Conservation (phyloP, 2,888 invertebrate species). For the Eudemis profundana region DNA sequence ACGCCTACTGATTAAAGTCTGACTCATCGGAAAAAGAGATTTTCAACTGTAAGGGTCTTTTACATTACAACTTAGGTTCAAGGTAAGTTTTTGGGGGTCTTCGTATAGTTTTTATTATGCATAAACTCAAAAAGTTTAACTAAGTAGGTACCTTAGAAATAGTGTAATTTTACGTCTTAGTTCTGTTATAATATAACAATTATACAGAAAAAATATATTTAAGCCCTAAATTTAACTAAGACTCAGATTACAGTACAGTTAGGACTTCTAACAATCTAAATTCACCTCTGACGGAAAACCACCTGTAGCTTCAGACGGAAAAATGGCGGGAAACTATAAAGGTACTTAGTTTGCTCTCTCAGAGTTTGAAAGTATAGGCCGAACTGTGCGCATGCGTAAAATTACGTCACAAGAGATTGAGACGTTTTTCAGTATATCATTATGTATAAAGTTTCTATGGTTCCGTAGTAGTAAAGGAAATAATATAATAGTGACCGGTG, state of each 20-base stretch:
- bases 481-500: no score
- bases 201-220: no score
- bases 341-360: background rate
- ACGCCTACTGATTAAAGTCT: background rate
- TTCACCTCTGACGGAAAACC: background rate
- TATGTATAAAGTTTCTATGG: background rate
- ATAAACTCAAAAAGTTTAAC: no score
- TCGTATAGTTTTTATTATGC: no score
- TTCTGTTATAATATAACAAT: no score
- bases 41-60: background rate
- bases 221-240: no score
- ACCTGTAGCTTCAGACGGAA: conserved; percentile 13
- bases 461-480: conserved; percentile 2
- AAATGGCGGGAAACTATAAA: conserved; percentile 9
- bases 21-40: conserved; percentile 9
- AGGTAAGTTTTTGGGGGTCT: no score
- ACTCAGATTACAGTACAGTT: no score
- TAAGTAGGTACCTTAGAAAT: no score
- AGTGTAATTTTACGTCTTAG: no score
- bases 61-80: no score
- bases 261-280: no score
- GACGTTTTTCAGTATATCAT: conserved; percentile 20
- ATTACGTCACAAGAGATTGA: background rate
- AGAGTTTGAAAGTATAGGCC: background rate
- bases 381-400: conserved; percentile 27